Evolutionary conservation across 2,113 vertebrate species (phyloP), one percentile per base, ranked within the genome.

Genomic region (Eolophus roseicapilla): DNA sequence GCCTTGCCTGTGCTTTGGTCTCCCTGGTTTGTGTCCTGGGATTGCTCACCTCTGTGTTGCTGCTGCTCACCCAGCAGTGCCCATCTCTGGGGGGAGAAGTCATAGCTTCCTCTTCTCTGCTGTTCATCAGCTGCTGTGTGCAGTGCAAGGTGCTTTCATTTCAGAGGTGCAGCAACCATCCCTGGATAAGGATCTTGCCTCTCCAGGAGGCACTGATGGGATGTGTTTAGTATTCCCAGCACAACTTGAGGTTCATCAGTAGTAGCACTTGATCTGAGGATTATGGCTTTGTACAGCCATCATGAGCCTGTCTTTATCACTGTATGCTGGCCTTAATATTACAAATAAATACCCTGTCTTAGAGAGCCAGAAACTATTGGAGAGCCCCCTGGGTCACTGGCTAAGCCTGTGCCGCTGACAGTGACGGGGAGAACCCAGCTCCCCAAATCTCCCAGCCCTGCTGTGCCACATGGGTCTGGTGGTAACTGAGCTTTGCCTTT

Each of bases 401-500:
- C 52, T 75, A 33, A 79, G 69, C 28, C 74, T 15, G 44, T 76
- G 55, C 53, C 74, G 43, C 64, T 83, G 75, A 49, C 35, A 41
- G 33, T 52, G 43, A 62, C 0, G 0, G 44, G 25, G 59, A 90
- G 52, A 89, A 17, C 47, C 17, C 55, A 55, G 43, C 55, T 68
- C 25, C 31, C 46, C 46, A 10, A 57, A 53, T 10, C 37, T 86
- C 43, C 37, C 39, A 49, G 41, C 41, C 35, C 47, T 0, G 0
- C 37, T 78, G 23, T 71, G 3, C 27, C 1, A 2, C 25, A 21
- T 9, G 2, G 85, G 9, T 63, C 23, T 71, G 35, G 65, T 84
- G 69, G 18, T 81, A 68, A 91, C 1, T 49, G 67, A 94, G 37
- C 57, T 90, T 62, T 86, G 73, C 31, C 53, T 94, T 90, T 95